Base-by-base conservation (phyloP, 2,113 vertebrate species). In the Blennius ocellaris region DNA sequence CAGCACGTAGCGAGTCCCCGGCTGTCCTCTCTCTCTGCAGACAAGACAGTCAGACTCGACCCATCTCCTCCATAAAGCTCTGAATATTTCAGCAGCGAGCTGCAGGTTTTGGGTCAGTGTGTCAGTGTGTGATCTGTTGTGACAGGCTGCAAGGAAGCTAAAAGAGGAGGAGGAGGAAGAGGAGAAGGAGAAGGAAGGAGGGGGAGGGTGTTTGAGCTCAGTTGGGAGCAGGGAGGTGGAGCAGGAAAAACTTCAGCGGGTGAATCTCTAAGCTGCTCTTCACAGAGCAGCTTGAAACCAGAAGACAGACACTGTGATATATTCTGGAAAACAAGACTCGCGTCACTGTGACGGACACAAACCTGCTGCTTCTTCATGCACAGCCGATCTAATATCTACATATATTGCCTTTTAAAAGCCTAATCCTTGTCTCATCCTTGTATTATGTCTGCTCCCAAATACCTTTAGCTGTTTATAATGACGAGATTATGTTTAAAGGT, bases 61-160 rank as follows among this genome's bases (percentile, higher is more conserved):
- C 21, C 21, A 30, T 30, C 21, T 30, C 21, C 21, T 61, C 53
- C 1, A 0, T 9, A 50, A 51, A 50, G 72, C 72, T 64, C 16
- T 84, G 69, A 81, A 82, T 89, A 5, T 79, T 89, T 73, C 70
- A 89, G 76, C 87, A 86, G 81, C 39, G 49, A 78, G 74, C 63
- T 75, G 78, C 78, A 73, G 69, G 55, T 86, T 91, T 81, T 75
- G 48, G 84, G 81, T 83, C 68, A 80, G 83, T 82, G 80, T 87
- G 86, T 81, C 73, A 83, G 73, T 75, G 75, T 79, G 81, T 71
- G 72, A 86, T 84, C 65, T 38, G n/a, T 60, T 87, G 69, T 70
- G 54, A 11, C 69, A 74, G 14, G 21, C 21, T 30, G 21, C 21
- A 30, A 30, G 8, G 66, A 38, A 5, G 11, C 59, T 44, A 54